These are phyloP conservation scores for Hypselothyrea guttata DNA, from an alignment of 2,888 invertebrate species.

Conservation along the genomic window DNA sequence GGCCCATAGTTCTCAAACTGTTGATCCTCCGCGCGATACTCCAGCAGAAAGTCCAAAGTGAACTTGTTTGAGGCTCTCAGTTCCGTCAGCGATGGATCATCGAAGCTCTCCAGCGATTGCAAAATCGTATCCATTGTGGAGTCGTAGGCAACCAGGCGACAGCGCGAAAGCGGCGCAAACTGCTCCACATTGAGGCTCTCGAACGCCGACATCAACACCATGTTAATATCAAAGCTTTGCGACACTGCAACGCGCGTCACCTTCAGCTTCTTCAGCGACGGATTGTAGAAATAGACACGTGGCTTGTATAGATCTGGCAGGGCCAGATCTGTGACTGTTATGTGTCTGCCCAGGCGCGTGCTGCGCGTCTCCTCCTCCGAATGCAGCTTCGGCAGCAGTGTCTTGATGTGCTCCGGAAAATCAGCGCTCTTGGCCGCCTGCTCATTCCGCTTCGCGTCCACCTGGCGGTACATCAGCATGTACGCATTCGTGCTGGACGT, in stretches of 20 bases:
- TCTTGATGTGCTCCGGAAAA: conserved; percentile 89
- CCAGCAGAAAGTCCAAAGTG: conserved; percentile 86
- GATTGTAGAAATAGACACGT: conserved; percentile 86
- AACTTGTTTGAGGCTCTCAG: conserved; percentile 61
- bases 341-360: conserved; percentile 78
- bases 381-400: conserved; percentile 85
- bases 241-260: conserved; percentile 85
- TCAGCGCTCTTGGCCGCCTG: conserved; percentile 86
- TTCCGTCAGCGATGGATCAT: conserved; percentile 78
- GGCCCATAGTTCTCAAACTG: conserved; percentile 86
- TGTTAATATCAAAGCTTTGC: conserved; percentile 84
- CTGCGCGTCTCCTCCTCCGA: conserved; percentile 85
- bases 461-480: conserved; percentile 94
- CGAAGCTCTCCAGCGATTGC: conserved; percentile 85
- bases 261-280: conserved; percentile 83
- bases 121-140: conserved; percentile 85
- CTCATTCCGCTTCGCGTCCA: conserved; percentile 86
- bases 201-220: conserved; percentile 85
- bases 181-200: conserved; percentile 85
- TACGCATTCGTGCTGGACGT: conserved; percentile 94
- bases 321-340: conserved; percentile 84
- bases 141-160: conserved; percentile 88
- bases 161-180: conserved; percentile 85
- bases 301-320: conserved; percentile 84
- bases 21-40: conserved; percentile 85